Evolutionary conservation across 2,797 vertebrate genomes (phyloP), one percentile per base, ranked within the genome.

Genomic region (Delichon dasypus): DNA sequence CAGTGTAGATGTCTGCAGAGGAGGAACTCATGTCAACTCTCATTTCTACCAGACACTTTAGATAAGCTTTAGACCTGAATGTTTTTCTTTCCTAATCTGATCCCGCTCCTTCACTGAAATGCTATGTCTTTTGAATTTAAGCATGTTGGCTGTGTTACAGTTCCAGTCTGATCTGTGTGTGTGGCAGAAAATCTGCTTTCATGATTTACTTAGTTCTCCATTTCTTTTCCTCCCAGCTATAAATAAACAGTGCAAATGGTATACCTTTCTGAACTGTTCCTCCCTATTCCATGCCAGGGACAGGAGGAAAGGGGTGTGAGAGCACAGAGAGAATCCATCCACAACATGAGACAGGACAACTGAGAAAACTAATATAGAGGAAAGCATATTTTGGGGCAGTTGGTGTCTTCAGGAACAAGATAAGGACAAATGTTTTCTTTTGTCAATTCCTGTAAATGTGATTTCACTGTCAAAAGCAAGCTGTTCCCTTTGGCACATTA

Each of bases 391-490:
- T 93, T 62, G 45, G 76, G 75, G 79, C 79, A 90, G 51, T 86
- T 95, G 76, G 66, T 70, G 20, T 73, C 89, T 89, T 94, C 54
- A 68, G 85, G 66, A 95, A 50, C n/a, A 48, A 70, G 87, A 88
- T 70, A 84, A 93, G 62, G 70, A 88, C 79, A 92, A 89, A 73
- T 44, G 66, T 81, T 91, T 84, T 85, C 54, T 84, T 86, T 88
- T 90, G 82, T 79, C 70, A 84, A 13, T 67, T 65, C 66, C 73
- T 82, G 76, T 29, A 88, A 93, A 97, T 85, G 73, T n/a, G 58
- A 92, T 82, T 94, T 84, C 66, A 42, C 89, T 93, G 87, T 88
- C 87, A 93, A 78, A 89, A 88, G 32, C 0, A 45, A 94, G 73
- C 82, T 93, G 79, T 85, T 93, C 66, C 80, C 73, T 86, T 92